Percentiles rank a stretch among this genome's conserved stretches.
phyloP scores from a whole-genome alignment of 2,113 vertebrate genomes.

The Sinosuthora webbiana region DNA sequence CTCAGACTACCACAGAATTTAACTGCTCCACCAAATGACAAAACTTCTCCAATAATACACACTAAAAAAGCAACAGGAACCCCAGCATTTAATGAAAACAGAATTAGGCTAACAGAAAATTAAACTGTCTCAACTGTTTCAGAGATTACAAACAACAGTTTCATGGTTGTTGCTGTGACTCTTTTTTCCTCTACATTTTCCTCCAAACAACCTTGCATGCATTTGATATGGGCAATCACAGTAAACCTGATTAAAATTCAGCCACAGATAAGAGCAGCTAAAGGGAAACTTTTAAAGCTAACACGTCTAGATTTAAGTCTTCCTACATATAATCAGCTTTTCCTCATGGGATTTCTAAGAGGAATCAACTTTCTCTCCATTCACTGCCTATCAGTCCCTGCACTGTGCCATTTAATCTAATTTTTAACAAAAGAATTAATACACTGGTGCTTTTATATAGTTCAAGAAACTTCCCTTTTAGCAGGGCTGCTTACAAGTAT shows the following conservation, averaged over 20 bases:
- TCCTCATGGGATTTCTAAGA: neutral
- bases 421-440: neutral
- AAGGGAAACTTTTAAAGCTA: neutral
- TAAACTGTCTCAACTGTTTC: neutral
- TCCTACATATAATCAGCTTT: neutral
- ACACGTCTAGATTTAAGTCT: neutral
- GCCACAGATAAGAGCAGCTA: neutral
- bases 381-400: neutral
- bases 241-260: neutral
- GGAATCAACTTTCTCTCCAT: neutral
- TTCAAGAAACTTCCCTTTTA: neutral
- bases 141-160: neutral
- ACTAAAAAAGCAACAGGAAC: neutral
- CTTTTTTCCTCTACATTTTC: neutral
- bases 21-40: neutral
- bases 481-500: neutral
- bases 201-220: neutral
- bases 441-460: accelerated
- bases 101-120: neutral
- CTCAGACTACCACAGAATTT: neutral
- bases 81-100: neutral
- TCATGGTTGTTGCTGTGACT: neutral
- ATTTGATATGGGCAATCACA: neutral
- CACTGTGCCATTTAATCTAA: neutral
- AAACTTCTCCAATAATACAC: neutral